Conservation (phyloP, 2,888 invertebrate species). For the Limnephilus lunatus region DNA sequence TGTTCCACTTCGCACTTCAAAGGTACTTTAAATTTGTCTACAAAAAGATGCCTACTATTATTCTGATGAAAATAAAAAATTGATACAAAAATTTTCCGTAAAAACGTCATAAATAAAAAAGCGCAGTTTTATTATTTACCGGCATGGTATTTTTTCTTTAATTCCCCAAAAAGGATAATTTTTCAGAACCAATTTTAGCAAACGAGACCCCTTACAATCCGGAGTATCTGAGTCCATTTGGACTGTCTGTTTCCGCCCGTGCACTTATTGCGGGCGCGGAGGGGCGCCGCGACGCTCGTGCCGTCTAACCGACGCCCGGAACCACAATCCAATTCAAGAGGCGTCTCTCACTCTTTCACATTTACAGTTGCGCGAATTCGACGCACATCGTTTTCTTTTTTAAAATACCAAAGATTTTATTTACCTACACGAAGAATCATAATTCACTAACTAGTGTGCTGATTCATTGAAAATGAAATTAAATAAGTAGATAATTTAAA, state of each 20-base stretch:
- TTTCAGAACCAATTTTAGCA: background rate
- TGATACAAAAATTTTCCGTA: no score
- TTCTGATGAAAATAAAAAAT: no score
- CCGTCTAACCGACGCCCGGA: slow-evolving; percentile 36
- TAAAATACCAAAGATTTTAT: background rate
- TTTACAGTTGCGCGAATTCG: background rate
- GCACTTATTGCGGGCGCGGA: slow-evolving; percentile 44
- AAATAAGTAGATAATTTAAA: background rate
- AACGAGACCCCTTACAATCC: slow-evolving; percentile 13
- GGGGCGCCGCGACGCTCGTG: slow-evolving; percentile 55
- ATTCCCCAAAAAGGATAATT: background rate
- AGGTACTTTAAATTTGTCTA: no score
- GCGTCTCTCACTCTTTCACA: background rate
- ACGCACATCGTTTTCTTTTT: background rate
- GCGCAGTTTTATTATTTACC: background rate
- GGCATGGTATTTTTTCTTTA: background rate
- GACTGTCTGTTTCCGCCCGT: slow-evolving; percentile 54
- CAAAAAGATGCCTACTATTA: no score
- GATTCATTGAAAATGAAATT: background rate
- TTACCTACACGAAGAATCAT: no score
- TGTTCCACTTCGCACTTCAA: no score
- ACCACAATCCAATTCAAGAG: background rate
- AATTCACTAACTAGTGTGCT: background rate
- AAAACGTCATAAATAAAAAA: background rate
- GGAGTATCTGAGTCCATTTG: slow-evolving; percentile 22